A percentile compares a stretch with the other conserved stretches of the same genome.
These are phyloP conservation scores for Cuniculus paca DNA, from an alignment of 2,797 vertebrate species.

Conservation along the genomic window DNA sequence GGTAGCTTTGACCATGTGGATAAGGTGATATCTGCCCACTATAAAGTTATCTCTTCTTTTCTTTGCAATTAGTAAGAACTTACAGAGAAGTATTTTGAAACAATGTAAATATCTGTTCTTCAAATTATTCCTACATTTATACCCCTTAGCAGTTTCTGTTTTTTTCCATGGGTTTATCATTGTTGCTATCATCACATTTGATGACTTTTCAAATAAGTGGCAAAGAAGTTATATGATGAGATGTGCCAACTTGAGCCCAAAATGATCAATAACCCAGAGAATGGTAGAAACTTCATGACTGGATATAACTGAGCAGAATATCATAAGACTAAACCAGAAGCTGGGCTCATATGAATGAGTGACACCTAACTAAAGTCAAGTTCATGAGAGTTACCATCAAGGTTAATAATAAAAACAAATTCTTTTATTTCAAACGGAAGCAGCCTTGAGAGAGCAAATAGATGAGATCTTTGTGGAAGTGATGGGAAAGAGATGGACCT, in stretches of 20 bases:
- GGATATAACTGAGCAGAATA: not conserved
- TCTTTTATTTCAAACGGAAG: not conserved
- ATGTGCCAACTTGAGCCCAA: not conserved
- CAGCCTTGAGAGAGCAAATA: not conserved
- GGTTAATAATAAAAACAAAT: not conserved
- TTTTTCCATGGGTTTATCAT: not conserved
- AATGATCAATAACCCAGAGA: not conserved
- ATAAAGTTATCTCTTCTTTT: not conserved
- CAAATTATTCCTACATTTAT: not conserved
- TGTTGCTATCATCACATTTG: not conserved
- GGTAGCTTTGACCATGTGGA: not conserved
- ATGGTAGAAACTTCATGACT: not conserved
- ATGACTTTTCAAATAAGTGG: slow-evolving; percentile 54
- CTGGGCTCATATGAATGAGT: not conserved
- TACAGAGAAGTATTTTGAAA: not conserved
- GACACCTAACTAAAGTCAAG: not conserved
- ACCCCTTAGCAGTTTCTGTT: not conserved
- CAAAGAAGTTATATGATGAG: not conserved
- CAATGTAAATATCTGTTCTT: not conserved
- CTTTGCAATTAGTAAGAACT: slow-evolving; percentile 4
- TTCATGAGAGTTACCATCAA: not conserved
- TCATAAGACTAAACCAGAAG: not conserved
- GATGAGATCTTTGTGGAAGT: not conserved
- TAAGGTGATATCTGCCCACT: not conserved
- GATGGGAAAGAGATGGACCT: not conserved